These are phyloP conservation scores for Conger conger DNA, from an alignment of 2,113 vertebrate genomes.

Conservation along the genomic window DNA sequence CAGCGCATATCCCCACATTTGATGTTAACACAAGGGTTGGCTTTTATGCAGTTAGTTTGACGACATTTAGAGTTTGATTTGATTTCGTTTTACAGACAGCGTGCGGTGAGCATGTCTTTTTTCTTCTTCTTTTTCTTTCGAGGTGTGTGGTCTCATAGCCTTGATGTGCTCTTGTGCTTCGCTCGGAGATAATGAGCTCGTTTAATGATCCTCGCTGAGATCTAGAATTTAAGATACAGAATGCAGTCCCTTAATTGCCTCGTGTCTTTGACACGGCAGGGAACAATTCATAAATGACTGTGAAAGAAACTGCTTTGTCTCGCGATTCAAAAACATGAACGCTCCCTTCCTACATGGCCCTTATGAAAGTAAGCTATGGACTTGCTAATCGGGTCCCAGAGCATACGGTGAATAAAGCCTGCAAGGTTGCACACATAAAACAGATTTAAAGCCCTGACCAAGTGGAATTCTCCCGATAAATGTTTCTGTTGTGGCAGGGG, in stretches of 20 bases:
- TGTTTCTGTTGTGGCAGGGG: slow-evolving; percentile 68
- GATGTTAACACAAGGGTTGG: background rate
- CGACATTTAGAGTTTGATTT: slow-evolving; percentile 11
- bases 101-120: slow-evolving; percentile 7
- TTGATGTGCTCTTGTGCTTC: slow-evolving; percentile 36
- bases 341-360: background rate
- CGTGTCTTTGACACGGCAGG: slow-evolving; percentile 39
- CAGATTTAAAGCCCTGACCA: slow-evolving; percentile 53
- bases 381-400: slow-evolving; percentile 12
- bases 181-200: slow-evolving; percentile 38
- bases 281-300: slow-evolving; percentile 48
- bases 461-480: slow-evolving; percentile 59
- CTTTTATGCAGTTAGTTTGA: background rate
- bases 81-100: background rate
- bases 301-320: slow-evolving; percentile 50
- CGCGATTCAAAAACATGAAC: slow-evolving; percentile 36
- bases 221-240: slow-evolving; percentile 41
- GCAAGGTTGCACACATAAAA: slow-evolving; percentile 16
- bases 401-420: background rate
- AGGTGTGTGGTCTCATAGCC: slow-evolving; percentile 25
- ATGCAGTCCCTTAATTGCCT: slow-evolving; percentile 55
- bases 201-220: slow-evolving; percentile 46
- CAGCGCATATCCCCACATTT: background rate
- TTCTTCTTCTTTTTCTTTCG: background rate
- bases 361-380: slow-evolving; percentile 47